Evolutionary conservation across 2,113 vertebrate genomes (phyloP).

Genomic region (Daubentonia madagascariensis): DNA sequence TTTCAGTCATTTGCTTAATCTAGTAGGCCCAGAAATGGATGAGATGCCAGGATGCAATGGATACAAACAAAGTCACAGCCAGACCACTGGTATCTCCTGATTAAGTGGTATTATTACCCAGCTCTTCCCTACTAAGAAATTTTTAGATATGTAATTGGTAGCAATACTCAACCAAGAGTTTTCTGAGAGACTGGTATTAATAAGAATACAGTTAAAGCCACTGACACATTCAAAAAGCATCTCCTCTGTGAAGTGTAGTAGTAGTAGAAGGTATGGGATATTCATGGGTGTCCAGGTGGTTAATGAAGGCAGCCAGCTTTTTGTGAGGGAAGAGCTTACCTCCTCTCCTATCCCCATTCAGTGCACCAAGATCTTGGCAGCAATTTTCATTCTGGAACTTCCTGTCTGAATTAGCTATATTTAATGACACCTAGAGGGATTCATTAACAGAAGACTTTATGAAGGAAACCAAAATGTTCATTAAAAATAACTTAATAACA

Average conservation of each 20-base stretch:
- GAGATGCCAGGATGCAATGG: constrained; percentile 7
- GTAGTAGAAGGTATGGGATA: not conserved
- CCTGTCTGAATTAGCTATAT: not conserved
- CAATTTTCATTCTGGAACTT: constrained; percentile 5
- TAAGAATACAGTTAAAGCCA: not conserved
- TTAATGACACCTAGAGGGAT: not conserved
- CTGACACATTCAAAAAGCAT: not conserved
- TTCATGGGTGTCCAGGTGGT: not conserved
- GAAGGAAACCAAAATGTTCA: constrained; percentile 8
- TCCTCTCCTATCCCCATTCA: not conserved
- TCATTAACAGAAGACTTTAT: not conserved
- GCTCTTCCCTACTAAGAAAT: constrained; percentile 1
- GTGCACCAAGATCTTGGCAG: constrained; percentile 24
- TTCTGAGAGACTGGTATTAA: constrained; percentile 27
- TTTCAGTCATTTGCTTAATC: constrained; percentile 6
- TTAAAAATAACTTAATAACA: constrained; percentile 31
- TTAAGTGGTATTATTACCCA: constrained; percentile 16
- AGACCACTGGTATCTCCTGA: not conserved
- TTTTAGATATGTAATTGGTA: constrained; percentile 9
- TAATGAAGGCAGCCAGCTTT: not conserved
- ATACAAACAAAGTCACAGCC: constrained; percentile 2
- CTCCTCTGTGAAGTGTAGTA: not conserved
- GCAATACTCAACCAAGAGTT: constrained; percentile 10
- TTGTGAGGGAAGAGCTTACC: not conserved
- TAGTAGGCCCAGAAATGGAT: not conserved